Evolutionary conservation across 2,888 invertebrate species (phyloP).

Genomic region (Orthosia cruda): DNA sequence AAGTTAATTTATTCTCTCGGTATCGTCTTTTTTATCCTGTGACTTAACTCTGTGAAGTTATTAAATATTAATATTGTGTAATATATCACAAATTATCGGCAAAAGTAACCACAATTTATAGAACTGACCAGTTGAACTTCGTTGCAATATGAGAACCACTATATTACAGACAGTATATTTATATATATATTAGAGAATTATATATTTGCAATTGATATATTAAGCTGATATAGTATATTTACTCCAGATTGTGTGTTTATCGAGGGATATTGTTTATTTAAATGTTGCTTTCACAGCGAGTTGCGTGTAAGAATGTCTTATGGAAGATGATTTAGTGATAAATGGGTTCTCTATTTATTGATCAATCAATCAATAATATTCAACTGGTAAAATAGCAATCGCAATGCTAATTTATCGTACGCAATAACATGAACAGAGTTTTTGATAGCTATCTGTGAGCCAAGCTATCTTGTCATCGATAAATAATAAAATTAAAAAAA

Average conservation of each 20-base stretch:
- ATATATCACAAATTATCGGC: constrained; percentile 3
- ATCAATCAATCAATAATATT: constrained; percentile 25
- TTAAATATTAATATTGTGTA: constrained; percentile 7
- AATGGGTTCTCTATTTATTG: constrained; percentile 42
- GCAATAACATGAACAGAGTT: constrained; percentile 43
- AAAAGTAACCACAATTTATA: constrained; percentile 11
- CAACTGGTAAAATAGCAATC: constrained; percentile 23
- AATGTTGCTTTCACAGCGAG: constrained; percentile 58
- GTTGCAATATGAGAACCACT: constrained; percentile 50
- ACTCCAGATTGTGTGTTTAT: constrained; percentile 49
- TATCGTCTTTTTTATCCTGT: constrained; percentile 24
- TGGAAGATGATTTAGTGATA: constrained; percentile 57
- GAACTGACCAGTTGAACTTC: constrained; percentile 30
- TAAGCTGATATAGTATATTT: constrained; percentile 50
- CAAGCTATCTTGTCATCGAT: constrained; percentile 25
- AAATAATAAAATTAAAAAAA: too few relatives aligned
- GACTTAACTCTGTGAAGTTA: background rate
- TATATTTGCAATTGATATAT: constrained; percentile 48
- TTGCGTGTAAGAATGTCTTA: constrained; percentile 67
- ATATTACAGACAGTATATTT: constrained; percentile 35
- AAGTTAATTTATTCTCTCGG: constrained; percentile 31
- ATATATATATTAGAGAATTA: constrained; percentile 56
- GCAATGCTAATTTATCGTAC: constrained; percentile 18
- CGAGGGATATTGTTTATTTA: constrained; percentile 49
- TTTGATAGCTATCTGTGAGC: constrained; percentile 13